Evolutionary conservation across 2,888 invertebrate genomes (phyloP).

Genomic region (Troides helena): DNA sequence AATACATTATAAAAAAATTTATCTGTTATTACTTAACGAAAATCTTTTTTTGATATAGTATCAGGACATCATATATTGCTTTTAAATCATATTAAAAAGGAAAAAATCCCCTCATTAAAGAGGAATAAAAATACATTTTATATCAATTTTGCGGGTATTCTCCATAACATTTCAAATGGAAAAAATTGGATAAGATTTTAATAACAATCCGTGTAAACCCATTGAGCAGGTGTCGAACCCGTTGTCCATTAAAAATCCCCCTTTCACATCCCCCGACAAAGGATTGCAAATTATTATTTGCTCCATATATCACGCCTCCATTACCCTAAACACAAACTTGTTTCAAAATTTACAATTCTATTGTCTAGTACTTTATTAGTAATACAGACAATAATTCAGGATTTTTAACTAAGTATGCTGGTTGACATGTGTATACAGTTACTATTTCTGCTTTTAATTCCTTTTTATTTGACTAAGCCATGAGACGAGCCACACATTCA

Average conservation of each 20-base stretch:
- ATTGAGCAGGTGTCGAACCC: constrained; percentile 67
- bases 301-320: constrained; percentile 68
- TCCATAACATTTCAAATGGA: background rate
- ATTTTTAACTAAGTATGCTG: background rate
- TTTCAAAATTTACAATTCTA: constrained; percentile 75
- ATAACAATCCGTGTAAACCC: constrained; percentile 39
- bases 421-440: background rate
- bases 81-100: too few relatives aligned
- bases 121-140: too few relatives aligned
- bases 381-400: background rate
- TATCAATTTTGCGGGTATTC: background rate
- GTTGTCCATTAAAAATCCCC: constrained; percentile 53
- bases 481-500: too few relatives aligned
- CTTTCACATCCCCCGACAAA: constrained; percentile 56
- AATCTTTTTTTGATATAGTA: too few relatives aligned
- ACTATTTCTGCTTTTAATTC: background rate
- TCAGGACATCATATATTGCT: too few relatives aligned
- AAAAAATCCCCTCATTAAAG: too few relatives aligned
- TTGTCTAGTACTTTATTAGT: constrained; percentile 45
- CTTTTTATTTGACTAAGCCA: too few relatives aligned
- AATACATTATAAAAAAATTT: too few relatives aligned
- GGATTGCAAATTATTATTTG: constrained; percentile 78
- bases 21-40: too few relatives aligned
- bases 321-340: constrained; percentile 67
- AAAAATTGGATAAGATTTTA: constrained; percentile 18